phyloP scores from a whole-genome alignment of 2,113 vertebrate genomes.

The Craseonycteris thonglongyai region DNA sequence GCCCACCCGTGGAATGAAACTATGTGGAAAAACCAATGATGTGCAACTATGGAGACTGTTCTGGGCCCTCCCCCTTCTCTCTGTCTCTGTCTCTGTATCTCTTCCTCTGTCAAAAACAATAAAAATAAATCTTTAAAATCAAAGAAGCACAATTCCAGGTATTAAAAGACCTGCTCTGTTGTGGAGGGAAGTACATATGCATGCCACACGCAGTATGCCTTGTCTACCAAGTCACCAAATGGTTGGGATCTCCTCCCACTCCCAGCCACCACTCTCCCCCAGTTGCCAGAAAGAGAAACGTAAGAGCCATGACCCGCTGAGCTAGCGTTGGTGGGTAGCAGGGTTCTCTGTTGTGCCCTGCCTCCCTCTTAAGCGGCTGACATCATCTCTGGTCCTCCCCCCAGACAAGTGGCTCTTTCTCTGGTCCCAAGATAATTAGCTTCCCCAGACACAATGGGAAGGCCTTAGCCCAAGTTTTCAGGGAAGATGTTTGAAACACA shows the following conservation, averaged over 20 bases:
- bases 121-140: no score
- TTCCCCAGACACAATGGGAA: slow-evolving; percentile 56
- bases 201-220: background rate
- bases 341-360: slow-evolving; percentile 37
- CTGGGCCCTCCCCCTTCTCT: no score
- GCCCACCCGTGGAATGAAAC: no score
- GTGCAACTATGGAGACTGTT: no score
- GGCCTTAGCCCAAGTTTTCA: slow-evolving; percentile 42
- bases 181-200: background rate
- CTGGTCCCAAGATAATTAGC: slow-evolving; percentile 43
- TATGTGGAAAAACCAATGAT: no score
- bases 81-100: no score
- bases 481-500: slow-evolving; percentile 35
- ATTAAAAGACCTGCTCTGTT: slow-evolving; percentile 37
- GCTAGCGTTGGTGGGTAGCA: background rate
- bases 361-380: slow-evolving; percentile 33
- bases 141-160: slow-evolving; percentile 37
- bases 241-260: background rate
- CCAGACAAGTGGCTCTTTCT: slow-evolving; percentile 68
- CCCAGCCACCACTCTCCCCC: background rate
- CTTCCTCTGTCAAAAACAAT: no score
- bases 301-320: background rate
- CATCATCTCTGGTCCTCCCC: slow-evolving; percentile 44
- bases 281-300: background rate
- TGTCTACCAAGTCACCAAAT: background rate